These are phyloP conservation scores for Samia ricini DNA, from an alignment of 1,140 invertebrate species.

Conservation along the genomic window DNA sequence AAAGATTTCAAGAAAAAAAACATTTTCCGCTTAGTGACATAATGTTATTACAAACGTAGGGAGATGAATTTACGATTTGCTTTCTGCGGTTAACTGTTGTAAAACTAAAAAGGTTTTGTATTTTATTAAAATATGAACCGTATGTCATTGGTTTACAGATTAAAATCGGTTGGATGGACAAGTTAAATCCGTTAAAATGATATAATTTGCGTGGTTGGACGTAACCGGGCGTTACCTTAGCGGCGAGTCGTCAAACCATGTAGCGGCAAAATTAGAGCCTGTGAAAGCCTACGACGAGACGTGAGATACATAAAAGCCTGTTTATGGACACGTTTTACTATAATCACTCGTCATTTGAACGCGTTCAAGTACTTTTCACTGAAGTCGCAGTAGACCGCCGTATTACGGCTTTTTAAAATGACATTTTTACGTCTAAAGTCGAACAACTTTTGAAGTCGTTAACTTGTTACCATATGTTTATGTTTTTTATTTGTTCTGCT, in stretches of 20 bases:
- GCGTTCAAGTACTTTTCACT: slow-evolving; percentile 1
- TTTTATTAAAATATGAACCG: slow-evolving; percentile 9
- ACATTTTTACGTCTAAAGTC: background rate
- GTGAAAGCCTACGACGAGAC: slow-evolving; percentile 23
- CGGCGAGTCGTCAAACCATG: slow-evolving; percentile 39
- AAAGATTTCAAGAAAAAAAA: slow-evolving; percentile 13
- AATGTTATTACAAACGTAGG: slow-evolving; percentile 22
- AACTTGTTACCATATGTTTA: background rate
- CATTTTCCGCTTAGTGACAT: slow-evolving; percentile 37
- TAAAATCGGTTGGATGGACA: slow-evolving; percentile 9
- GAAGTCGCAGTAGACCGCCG: background rate
- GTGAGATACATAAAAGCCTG: slow-evolving; percentile 25
- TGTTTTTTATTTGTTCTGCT: background rate
- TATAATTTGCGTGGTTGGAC: slow-evolving; percentile 53
- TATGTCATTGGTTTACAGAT: slow-evolving; percentile 11
- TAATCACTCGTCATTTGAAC: slow-evolving; percentile 7
- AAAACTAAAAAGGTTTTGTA: slow-evolving; percentile 17
- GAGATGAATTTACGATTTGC: slow-evolving; percentile 41
- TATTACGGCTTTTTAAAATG: background rate
- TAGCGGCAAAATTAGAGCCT: slow-evolving; percentile 37
- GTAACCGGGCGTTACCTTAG: slow-evolving; percentile 42
- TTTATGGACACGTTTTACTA: slow-evolving; percentile 9
- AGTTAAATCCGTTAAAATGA: slow-evolving; percentile 33
- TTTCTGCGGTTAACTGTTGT: slow-evolving; percentile 45
- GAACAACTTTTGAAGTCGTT: background rate